Evolutionary conservation across 1,140 invertebrate species (phyloP).

Genomic region (Sarcophaga bullata): DNA sequence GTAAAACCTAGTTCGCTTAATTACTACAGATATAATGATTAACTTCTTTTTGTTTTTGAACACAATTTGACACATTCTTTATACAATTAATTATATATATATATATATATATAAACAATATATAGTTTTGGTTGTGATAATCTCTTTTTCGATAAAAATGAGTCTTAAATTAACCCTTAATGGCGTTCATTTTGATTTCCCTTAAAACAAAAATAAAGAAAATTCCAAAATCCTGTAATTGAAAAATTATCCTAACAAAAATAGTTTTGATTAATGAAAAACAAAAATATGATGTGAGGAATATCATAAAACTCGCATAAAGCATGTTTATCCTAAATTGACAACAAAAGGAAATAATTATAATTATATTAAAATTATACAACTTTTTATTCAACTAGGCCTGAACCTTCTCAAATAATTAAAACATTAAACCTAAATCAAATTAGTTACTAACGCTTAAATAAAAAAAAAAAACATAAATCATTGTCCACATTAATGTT

Average conservation of each 20-base stretch:
- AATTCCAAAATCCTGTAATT: neutral
- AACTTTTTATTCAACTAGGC: slow-evolving; percentile 39
- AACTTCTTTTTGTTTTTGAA: neutral
- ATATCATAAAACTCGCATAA: slow-evolving; percentile 30
- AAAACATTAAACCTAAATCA: slow-evolving; percentile 27
- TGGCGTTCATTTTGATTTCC: neutral
- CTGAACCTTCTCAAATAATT: slow-evolving; percentile 22
- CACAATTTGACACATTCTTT: neutral
- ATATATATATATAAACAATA: neutral
- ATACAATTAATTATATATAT: no score
- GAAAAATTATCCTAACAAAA: slow-evolving; percentile 7
- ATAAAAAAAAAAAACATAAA: slow-evolving; percentile 9
- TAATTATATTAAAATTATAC: neutral
- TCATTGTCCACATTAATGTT: slow-evolving; percentile 40
- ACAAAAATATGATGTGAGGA: slow-evolving; percentile 16
- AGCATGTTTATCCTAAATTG: slow-evolving; percentile 29
- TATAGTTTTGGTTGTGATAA: slow-evolving; percentile 30
- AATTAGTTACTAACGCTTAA: slow-evolving; percentile 41
- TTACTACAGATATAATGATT: neutral
- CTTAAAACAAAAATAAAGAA: slow-evolving; percentile 7
- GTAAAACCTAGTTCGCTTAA: no score
- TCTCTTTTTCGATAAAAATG: neutral
- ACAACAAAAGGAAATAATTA: neutral
- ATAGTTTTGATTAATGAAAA: neutral
- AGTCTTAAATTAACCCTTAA: neutral